Evolutionary conservation across 2,888 invertebrate genomes (phyloP).

Genomic region (Epistrophe eligans): DNA sequence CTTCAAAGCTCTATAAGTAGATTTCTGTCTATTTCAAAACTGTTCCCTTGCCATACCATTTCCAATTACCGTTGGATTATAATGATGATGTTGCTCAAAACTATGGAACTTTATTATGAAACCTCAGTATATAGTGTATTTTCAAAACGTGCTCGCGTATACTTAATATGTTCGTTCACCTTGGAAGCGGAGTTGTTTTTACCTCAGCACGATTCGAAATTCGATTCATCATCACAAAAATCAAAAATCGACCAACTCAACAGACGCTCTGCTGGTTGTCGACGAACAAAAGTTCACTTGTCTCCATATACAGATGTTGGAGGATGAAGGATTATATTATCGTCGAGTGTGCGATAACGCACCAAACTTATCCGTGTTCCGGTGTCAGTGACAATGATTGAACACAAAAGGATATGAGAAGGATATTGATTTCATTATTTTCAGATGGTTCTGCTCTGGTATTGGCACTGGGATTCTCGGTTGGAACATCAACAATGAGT

Average conservation of each 20-base stretch:
- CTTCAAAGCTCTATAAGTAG: background rate
- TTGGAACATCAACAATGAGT: constrained; percentile 35
- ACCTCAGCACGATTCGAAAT: constrained; percentile 11
- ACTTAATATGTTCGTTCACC: background rate
- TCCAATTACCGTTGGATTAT: background rate
- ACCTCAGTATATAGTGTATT: background rate
- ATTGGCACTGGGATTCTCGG: background rate
- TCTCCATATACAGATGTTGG: background rate
- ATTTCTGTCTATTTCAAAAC: background rate
- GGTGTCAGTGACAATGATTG: constrained; percentile 43
- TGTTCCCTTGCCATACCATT: background rate
- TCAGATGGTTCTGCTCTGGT: background rate
- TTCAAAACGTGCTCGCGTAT: background rate
- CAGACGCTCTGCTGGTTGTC: background rate
- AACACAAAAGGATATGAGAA: constrained; percentile 21
- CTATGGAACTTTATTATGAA: background rate
- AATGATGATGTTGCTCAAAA: background rate
- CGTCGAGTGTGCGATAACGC: constrained; percentile 31
- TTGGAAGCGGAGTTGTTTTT: background rate
- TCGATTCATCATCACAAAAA: constrained; percentile 24
- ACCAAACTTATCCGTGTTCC: constrained; percentile 50
- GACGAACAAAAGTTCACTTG: background rate
- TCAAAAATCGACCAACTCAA: constrained; percentile 11
- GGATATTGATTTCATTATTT: constrained; percentile 8
- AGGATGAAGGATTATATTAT: constrained; percentile 29